Evolutionary conservation across 64 coral and sea anemone genomes (phyloP), one percentile per base, ranked within the genome.

Genomic region (Astreopora myriophthalma): DNA sequence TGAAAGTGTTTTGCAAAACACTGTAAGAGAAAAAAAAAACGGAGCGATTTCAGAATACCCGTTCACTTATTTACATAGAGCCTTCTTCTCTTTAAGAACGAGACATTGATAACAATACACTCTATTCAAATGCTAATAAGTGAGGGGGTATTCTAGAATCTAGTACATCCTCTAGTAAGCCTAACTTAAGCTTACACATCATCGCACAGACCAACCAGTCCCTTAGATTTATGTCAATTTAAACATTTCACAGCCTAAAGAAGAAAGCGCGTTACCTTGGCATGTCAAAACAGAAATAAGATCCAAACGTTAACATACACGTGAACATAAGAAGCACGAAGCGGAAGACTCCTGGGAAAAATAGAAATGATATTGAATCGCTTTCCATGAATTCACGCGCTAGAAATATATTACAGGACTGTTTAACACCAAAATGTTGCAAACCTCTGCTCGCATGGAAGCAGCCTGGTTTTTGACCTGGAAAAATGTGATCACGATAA

Each of bases 251-350:
- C 61, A 30, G 28, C 30, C 34, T 0, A 17, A 20, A 34, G 44
- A 30, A 48, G 6, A 4, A 28, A 65, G 8, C 8, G 10, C 28
- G 69, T 28, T 74, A 96, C 95, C 95, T 96, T 49, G 95, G 95
- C 95, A 96, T 96, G 75, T 96, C 95, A 85, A 89, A 93, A 88
- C 95, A 96, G 57, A 96, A 96, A 39, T 96, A 96, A 1, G 91
- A 96, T 20, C 95, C 95, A 80, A 96, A 96, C 14, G 91, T 96
- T 60, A 93, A 36, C 79, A 96, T 65, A 89, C 95, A 96, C 44
- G 89, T 96, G 72, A 96, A 96, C 10, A 93, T 73, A 0, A 96
- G 91, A 40, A 96, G 73, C 13, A 96, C 84, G 30, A 96, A 96
- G 5, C 95, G 86, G 66, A 86, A 96, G 2, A 87, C 67, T 42